Evolutionary conservation across 2,888 invertebrate genomes (phyloP).

Genomic region (Silvanus unidentatus): DNA sequence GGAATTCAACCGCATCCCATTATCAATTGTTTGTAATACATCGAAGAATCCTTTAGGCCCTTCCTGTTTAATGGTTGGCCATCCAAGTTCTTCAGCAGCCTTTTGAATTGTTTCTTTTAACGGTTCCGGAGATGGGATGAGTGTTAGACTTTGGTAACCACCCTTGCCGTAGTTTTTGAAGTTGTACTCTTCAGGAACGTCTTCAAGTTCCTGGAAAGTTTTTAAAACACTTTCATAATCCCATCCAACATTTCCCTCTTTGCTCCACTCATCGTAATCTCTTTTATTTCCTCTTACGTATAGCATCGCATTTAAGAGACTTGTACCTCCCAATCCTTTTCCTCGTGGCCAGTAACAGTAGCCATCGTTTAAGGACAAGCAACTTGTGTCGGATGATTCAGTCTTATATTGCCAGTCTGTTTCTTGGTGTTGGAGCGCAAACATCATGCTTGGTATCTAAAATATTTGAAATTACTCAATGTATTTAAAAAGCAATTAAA

Average conservation of each 20-base stretch:
- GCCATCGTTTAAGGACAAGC: conserved; percentile 37
- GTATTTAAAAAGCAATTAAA: no score
- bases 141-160: conserved; percentile 48
- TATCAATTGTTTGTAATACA: conserved; percentile 32
- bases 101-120: conserved; percentile 28
- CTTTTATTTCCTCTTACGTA: conserved; percentile 56
- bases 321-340: conserved; percentile 61
- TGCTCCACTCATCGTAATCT: conserved; percentile 62
- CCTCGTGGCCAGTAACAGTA: conserved; percentile 54
- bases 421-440: conserved; percentile 25
- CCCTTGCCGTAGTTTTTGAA: conserved; percentile 41
- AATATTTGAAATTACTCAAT: conserved; percentile 27
- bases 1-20: conserved; percentile 47
- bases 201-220: conserved; percentile 45
- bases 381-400: conserved; percentile 44
- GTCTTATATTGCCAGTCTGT: conserved; percentile 46
- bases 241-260: conserved; percentile 58
- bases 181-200: conserved; percentile 39
- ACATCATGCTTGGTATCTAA: conserved; percentile 43
- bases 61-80: conserved; percentile 23
- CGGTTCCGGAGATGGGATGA: conserved; percentile 36
- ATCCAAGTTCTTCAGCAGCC: conserved; percentile 48
- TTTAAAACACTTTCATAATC: conserved; percentile 47
- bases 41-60: conserved; percentile 33
- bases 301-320: conserved; percentile 60